phyloP scores from a whole-genome alignment of 1,140 invertebrate genomes.

The Bombus terrestris region DNA sequence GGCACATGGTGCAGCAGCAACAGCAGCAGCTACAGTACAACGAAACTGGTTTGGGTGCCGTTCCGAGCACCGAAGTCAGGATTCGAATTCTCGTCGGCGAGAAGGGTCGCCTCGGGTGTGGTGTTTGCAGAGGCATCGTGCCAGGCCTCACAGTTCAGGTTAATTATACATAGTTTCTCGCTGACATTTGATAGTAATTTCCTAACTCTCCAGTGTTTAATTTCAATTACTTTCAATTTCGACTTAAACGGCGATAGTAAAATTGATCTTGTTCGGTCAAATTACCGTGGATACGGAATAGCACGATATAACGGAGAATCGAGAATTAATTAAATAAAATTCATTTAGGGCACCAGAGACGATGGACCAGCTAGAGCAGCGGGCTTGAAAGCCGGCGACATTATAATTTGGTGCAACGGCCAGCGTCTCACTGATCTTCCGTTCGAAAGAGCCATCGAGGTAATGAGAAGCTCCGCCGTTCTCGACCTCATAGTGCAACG shows the following conservation, averaged over 20 bases:
- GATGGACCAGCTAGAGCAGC: slow-evolving; percentile 93
- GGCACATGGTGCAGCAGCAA: slow-evolving; percentile 87
- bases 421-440: slow-evolving; percentile 79
- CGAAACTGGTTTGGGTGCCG: slow-evolving; percentile 69
- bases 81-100: slow-evolving; percentile 79
- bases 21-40: slow-evolving; percentile 76
- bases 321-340: neutral
- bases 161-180: slow-evolving; percentile 10
- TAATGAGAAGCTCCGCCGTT: slow-evolving; percentile 77
- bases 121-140: slow-evolving; percentile 79
- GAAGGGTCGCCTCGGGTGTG: slow-evolving; percentile 79
- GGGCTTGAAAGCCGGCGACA: slow-evolving; percentile 94
- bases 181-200: slow-evolving; percentile 11
- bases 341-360: slow-evolving; percentile 91
- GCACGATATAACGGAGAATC: neutral
- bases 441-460: slow-evolving; percentile 79
- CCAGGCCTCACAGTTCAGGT: slow-evolving; percentile 81
- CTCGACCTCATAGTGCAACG: slow-evolving; percentile 79
- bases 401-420: slow-evolving; percentile 95
- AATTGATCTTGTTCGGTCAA: neutral
- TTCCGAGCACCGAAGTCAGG: slow-evolving; percentile 76
- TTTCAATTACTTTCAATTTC: neutral
- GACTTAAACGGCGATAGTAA: neutral
- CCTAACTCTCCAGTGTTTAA: neutral
- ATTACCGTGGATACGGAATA: neutral